Base-by-base conservation (phyloP, 2,113 vertebrate species). In the Sapayoa aenigma region DNA sequence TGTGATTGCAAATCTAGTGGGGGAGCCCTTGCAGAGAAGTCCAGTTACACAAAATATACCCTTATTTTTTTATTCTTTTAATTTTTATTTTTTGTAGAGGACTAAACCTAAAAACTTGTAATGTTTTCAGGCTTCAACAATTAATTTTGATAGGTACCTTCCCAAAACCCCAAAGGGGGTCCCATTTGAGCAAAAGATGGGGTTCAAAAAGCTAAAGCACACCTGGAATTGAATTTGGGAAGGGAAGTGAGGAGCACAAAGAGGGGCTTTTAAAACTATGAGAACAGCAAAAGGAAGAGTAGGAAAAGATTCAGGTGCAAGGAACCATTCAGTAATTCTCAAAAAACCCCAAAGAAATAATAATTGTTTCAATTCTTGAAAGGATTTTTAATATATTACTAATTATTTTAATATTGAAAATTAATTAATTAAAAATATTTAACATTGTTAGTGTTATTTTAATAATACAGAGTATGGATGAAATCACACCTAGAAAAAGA, bases 31-130 rank as follows among this genome's bases (percentile, higher is more conserved):
- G 0, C 0, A 41, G 27, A 53, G 23, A 37, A 3, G 4, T 41
- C 30, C 66, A 71, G 4, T 2, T 22, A 27, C 30, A 30, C 2
- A 37, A 77, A 24, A 13, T 5, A 20, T 1, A 39, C 5, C 0
- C 2, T 89, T 85, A 24, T 59, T 65, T 73, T 52, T 46, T 46
- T 15, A 15, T 12, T 14, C 7, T 46, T 31, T 35, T 19, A 4
- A 13, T 11, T 77, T 39, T n/a, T 14, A 21, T 17, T 78, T 49
- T 59, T 55, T 5, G 28, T 41, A 18, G 23, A 35, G 4, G 37
- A 37, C 3, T 47, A 21, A 15, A 87, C 4, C 9, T 22, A 21
- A 67, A 62, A 66, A 20, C 7, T 55, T 12, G 3, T 14, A 41
- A 42, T 21, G 5, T 76, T 91, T 72, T 75, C 46, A 58, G 17